phyloP scores from a whole-genome alignment of 2,797 vertebrate genomes.

The Hylomyscus alleni region DNA sequence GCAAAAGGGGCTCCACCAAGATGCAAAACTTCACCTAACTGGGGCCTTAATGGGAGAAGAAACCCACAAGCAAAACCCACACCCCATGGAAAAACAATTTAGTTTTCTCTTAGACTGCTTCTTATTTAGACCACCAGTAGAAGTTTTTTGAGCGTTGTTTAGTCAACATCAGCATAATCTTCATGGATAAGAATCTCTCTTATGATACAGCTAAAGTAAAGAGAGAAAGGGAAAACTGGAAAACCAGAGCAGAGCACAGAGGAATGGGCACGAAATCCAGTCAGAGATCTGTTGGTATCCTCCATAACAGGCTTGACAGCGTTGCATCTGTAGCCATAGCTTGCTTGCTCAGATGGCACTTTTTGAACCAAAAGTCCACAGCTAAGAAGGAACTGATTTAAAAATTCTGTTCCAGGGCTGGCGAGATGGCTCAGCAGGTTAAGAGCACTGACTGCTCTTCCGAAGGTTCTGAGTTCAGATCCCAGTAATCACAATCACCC shows the following conservation, averaged over 20 bases:
- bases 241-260: neutral
- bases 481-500: too few species aligned
- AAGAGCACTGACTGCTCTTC: too few species aligned
- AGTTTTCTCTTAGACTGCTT: neutral
- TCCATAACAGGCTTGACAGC: neutral
- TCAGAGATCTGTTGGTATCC: neutral
- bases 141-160: neutral
- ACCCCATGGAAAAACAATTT: neutral
- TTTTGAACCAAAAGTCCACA: neutral
- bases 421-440: too few species aligned
- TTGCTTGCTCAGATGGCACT: neutral
- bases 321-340: neutral
- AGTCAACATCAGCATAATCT: neutral
- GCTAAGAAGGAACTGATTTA: neutral
- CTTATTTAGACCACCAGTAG: slow-evolving; percentile 19
- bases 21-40: neutral
- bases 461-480: too few species aligned
- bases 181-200: neutral
- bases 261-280: neutral
- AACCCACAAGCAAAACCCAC: neutral
- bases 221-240: neutral
- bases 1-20: neutral
- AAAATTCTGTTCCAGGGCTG: neutral
- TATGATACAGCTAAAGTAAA: neutral
- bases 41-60: neutral